Percentiles rank a stretch among this genome's conserved stretches.
phyloP scores from a whole-genome alignment of 2,888 invertebrate species.

The Thymelicus acteon region DNA sequence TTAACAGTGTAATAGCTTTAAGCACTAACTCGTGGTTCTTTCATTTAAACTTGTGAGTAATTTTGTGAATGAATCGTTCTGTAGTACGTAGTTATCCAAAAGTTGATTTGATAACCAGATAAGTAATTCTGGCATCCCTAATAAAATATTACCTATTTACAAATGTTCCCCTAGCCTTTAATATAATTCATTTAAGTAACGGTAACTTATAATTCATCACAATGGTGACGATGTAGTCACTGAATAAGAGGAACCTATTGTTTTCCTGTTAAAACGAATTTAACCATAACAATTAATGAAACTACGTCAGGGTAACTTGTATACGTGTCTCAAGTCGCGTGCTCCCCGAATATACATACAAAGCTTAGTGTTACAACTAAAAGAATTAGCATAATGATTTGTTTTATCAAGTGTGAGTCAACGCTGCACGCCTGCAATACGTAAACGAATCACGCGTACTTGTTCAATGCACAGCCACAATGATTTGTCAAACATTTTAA shows the following conservation, averaged over 20 bases:
- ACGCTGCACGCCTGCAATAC: conserved; percentile 44
- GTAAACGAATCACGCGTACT: conserved; percentile 53
- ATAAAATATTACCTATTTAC: background rate
- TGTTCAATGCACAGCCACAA: conserved; percentile 44
- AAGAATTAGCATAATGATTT: conserved; percentile 65
- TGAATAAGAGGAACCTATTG: conserved; percentile 23
- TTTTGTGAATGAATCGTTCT: too few species aligned
- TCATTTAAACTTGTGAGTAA: too few species aligned
- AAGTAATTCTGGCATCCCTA: background rate
- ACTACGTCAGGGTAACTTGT: conserved; percentile 30
- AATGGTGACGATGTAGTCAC: conserved; percentile 12
- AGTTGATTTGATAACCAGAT: too few species aligned
- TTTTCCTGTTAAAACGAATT: conserved; percentile 20
- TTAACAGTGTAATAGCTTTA: too few species aligned
- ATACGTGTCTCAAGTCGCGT: conserved; percentile 66
- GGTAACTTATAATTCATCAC: background rate
- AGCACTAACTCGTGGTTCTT: too few species aligned
- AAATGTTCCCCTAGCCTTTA: background rate
- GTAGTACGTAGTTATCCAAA: too few species aligned
- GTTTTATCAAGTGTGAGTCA: conserved; percentile 61
- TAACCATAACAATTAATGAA: conserved; percentile 19
- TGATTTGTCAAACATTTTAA: conserved; percentile 47
- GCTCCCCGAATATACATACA: conserved; percentile 60
- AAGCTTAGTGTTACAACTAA: conserved; percentile 53
- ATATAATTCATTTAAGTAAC: background rate